phyloP scores from a whole-genome alignment of 1,140 invertebrate species.

The Coptotermes formosanus region DNA sequence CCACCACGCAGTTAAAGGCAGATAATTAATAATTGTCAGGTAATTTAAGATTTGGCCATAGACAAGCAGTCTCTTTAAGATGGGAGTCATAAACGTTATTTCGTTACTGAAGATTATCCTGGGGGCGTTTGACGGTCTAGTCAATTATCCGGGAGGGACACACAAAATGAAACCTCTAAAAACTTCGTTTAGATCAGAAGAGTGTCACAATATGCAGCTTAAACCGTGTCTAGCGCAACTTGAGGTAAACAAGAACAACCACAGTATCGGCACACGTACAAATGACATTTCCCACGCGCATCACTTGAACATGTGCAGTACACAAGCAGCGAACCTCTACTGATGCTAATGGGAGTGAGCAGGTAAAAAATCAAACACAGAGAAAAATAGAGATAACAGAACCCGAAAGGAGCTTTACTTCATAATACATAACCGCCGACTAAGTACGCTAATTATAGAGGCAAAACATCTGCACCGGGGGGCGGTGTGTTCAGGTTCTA shows the following conservation, averaged over 20 bases:
- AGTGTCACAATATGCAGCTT: neutral
- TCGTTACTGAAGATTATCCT: neutral
- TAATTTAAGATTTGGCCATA: neutral
- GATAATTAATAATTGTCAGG: neutral
- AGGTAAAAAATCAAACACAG: too few species aligned
- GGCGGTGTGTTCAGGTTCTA: too few species aligned
- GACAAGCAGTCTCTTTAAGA: neutral
- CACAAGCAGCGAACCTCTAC: too few species aligned
- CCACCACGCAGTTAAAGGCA: neutral
- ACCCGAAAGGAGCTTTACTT: too few species aligned
- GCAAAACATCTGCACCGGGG: too few species aligned
- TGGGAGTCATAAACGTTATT: neutral
- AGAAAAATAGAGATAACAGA: too few species aligned
- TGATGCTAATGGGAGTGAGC: too few species aligned
- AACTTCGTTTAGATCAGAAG: neutral
- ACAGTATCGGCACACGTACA: neutral
- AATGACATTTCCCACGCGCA: too few species aligned
- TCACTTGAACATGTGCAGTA: too few species aligned
- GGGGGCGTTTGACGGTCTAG: neutral
- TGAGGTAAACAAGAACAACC: neutral
- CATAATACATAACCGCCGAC: too few species aligned
- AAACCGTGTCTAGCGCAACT: neutral
- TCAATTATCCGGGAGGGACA: neutral
- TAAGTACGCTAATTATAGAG: too few species aligned
- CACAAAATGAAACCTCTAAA: neutral